Conservation (phyloP, 2,888 invertebrate species). For the Acleris cristana region DNA sequence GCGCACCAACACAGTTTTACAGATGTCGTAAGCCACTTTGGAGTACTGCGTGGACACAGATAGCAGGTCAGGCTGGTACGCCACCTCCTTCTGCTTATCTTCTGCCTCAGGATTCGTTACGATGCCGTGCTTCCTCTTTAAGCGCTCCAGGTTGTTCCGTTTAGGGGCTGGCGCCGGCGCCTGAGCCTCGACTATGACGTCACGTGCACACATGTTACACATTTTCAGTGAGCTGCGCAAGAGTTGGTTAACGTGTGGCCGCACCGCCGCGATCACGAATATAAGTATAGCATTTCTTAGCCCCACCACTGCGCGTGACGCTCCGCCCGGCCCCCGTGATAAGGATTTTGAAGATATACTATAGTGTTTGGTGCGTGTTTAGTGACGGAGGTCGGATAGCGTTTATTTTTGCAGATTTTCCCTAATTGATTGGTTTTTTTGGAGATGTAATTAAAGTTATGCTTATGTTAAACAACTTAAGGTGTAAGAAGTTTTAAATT, state of each 20-base stretch:
- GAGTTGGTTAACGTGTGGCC: constrained; percentile 49
- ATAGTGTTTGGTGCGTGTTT: no score
- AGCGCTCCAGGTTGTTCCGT: constrained; percentile 59
- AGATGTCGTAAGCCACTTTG: constrained; percentile 66
- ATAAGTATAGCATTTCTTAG: constrained; percentile 67
- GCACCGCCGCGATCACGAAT: constrained; percentile 55
- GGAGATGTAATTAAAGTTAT: no score
- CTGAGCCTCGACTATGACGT: constrained; percentile 52
- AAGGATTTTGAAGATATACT: constrained; percentile 28
- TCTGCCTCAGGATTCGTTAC: constrained; percentile 65
- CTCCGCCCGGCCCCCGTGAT: constrained; percentile 46
- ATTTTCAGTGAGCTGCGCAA: constrained; percentile 46
- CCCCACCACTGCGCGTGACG: constrained; percentile 55
- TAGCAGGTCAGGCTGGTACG: constrained; percentile 76
- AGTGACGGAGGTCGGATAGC: no score
- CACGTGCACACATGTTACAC: constrained; percentile 78
- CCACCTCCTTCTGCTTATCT: constrained; percentile 68
- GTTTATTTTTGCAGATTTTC: no score
- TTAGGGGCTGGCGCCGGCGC: constrained; percentile 49
- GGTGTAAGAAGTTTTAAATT: no score
- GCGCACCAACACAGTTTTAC: constrained; percentile 61
- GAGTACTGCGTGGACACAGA: constrained; percentile 77
- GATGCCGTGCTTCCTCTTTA: constrained; percentile 78
- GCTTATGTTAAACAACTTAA: no score
- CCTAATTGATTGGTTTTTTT: no score